Evolutionary conservation across 2,888 invertebrate species (phyloP).

Genomic region (Chalcosyrphus nemorum): DNA sequence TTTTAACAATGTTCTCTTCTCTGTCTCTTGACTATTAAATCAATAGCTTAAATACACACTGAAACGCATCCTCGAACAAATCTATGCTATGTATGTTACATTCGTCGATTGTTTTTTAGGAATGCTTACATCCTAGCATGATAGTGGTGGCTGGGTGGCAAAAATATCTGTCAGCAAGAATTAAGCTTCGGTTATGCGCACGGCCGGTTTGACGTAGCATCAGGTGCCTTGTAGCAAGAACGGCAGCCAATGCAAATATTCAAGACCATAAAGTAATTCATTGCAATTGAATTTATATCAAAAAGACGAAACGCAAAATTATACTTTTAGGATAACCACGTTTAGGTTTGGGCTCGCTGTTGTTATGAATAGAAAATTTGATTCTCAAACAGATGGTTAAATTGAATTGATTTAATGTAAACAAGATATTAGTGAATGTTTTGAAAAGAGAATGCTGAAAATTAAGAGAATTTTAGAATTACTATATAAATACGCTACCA

Average conservation of each 20-base stretch:
- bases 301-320: slow-evolving; percentile 15
- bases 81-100: slow-evolving; percentile 7
- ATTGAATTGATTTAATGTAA: neutral
- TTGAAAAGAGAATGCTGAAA: too few species aligned
- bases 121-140: too few species aligned
- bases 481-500: too few species aligned
- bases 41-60: slow-evolving; percentile 37
- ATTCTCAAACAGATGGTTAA: neutral
- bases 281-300: slow-evolving; percentile 51
- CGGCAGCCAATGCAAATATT: slow-evolving; percentile 58
- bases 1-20: slow-evolving; percentile 39
- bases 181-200: neutral
- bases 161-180: slow-evolving; percentile 38
- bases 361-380: neutral
- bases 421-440: neutral
- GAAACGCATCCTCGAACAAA: slow-evolving; percentile 34
- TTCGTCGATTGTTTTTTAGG: slow-evolving; percentile 7
- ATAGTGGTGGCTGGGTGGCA: slow-evolving; percentile 27
- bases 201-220: slow-evolving; percentile 5
- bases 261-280: slow-evolving; percentile 60
- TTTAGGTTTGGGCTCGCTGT: neutral
- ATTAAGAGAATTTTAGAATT: too few species aligned
- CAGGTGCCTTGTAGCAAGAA: slow-evolving; percentile 53
- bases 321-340: slow-evolving; percentile 12
- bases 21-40: slow-evolving; percentile 6